A percentile compares a stretch with the other conserved stretches of the same genome.
These are phyloP conservation scores for Ceuthmochares aereus DNA, from an alignment of 2,113 vertebrate species.

Conservation along the genomic window DNA sequence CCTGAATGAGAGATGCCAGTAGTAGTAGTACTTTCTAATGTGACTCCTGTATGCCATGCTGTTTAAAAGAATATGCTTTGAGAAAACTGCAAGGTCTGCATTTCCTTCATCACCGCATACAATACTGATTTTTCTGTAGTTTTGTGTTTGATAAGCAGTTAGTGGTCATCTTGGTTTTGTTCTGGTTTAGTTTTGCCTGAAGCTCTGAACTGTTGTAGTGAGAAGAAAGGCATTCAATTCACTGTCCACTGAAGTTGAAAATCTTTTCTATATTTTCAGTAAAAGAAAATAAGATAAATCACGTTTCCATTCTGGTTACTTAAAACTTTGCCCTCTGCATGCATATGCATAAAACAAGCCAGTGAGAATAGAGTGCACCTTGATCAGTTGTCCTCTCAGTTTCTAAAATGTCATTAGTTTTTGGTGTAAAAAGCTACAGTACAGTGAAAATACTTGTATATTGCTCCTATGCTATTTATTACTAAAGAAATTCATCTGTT, in stretches of 20 bases:
- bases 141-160: not conserved
- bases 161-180: not conserved
- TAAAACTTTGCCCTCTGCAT: not conserved
- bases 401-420: not conserved
- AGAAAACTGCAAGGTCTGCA: too few species aligned
- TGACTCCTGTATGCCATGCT: too few species aligned
- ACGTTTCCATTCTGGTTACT: not conserved
- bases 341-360: not conserved
- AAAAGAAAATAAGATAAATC: not conserved
- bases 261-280: not conserved
- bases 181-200: not conserved
- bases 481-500: not conserved
- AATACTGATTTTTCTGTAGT: not conserved
- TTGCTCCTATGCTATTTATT: not conserved
- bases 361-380: not conserved
- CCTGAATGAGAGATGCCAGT: too few species aligned
- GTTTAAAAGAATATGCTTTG: too few species aligned
- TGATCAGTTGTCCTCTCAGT: not conserved
- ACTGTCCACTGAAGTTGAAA: not conserved
- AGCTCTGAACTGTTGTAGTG: not conserved
- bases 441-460: not conserved
- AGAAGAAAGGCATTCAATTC: not conserved
- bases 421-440: not conserved
- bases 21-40: too few species aligned
- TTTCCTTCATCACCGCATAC: too few species aligned